These are phyloP conservation scores for Metopolophium dirhodum DNA, from an alignment of 1,140 invertebrate genomes.

Conservation along the genomic window DNA sequence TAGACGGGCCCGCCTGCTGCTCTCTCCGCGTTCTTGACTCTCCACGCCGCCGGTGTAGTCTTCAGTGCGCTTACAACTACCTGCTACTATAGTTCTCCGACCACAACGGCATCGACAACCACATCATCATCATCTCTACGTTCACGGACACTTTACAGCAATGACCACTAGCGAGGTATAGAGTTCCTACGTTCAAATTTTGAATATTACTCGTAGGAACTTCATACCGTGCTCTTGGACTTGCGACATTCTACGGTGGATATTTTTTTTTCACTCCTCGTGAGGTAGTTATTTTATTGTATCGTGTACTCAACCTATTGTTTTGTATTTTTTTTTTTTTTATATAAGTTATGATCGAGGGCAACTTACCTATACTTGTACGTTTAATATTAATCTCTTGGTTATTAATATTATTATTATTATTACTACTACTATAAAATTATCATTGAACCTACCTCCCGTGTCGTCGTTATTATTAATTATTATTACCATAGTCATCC, in stretches of 20 bases:
- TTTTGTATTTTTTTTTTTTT: slow-evolving; percentile 12
- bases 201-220: slow-evolving; percentile 55
- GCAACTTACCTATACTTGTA: too few species aligned
- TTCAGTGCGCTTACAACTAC: not conserved
- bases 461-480: not conserved
- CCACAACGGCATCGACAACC: not conserved
- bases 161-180: slow-evolving; percentile 59
- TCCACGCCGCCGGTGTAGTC: not conserved
- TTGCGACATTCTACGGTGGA: slow-evolving; percentile 45
- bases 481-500: not conserved
- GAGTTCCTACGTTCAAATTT: slow-evolving; percentile 58
- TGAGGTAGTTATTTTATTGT: not conserved
- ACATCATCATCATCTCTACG: not conserved
- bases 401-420: not conserved
- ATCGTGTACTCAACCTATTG: not conserved
- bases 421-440: not conserved
- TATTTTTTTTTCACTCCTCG: not conserved
- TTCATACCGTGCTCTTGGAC: slow-evolving; percentile 59
- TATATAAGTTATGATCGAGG: not conserved
- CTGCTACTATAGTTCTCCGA: not conserved
- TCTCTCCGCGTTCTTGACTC: not conserved
- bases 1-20: slow-evolving; percentile 12
- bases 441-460: not conserved
- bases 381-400: not conserved
- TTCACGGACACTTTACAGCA: not conserved